Evolutionary conservation across 2,797 vertebrate species (phyloP).

Genomic region (Prionace glauca): DNA sequence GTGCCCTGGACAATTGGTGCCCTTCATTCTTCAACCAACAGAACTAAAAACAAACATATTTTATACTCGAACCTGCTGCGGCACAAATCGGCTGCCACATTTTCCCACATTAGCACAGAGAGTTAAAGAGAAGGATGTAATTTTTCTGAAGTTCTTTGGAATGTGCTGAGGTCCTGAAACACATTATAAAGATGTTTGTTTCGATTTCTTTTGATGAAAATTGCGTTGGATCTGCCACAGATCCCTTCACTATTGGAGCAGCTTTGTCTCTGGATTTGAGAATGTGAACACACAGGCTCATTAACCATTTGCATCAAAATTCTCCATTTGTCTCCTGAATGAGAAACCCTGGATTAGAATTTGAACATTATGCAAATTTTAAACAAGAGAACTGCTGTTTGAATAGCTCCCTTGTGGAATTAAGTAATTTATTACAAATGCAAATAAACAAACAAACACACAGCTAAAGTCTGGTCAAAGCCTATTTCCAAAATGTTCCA

Average conservation of each 20-base stretch:
- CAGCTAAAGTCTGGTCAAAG: neutral
- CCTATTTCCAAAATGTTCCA: neutral
- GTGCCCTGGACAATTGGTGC: neutral
- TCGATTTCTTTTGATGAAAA: neutral
- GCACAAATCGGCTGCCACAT: neutral
- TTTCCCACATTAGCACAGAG: neutral
- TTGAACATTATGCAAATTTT: neutral
- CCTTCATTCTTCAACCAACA: neutral
- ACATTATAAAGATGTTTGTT: neutral
- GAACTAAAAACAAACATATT: neutral
- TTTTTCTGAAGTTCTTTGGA: neutral
- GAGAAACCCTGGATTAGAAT: neutral
- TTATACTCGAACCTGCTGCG: neutral
- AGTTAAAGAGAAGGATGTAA: neutral
- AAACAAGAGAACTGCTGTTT: slow-evolving; percentile 4
- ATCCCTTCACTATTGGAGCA: neutral
- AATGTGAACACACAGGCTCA: neutral
- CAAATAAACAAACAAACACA: neutral
- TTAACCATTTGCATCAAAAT: neutral
- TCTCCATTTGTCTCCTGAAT: neutral
- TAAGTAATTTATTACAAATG: slow-evolving; percentile 4
- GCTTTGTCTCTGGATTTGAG: neutral
- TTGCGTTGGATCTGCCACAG: neutral
- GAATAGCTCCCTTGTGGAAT: slow-evolving; percentile 24
- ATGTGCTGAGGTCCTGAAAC: neutral